These are phyloP conservation scores for Nanorana parkeri DNA, from an alignment of 2,113 vertebrate genomes.

Conservation along the genomic window DNA sequence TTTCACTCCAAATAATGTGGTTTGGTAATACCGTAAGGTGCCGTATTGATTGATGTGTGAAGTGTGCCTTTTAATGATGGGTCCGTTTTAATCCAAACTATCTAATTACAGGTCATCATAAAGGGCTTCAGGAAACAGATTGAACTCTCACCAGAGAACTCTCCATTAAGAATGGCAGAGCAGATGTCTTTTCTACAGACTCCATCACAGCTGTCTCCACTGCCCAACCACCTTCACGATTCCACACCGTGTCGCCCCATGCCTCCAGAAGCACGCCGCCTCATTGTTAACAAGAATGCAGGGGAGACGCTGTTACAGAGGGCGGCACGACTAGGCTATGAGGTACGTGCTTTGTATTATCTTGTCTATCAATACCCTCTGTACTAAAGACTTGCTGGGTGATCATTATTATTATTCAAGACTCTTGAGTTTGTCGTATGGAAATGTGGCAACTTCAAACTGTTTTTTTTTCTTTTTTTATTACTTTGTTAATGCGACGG, in stretches of 20 bases:
- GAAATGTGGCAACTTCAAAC: no score
- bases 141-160: conserved; percentile 73
- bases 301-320: conserved; percentile 96
- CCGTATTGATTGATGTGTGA: no score
- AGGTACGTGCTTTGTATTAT: conserved; percentile 74
- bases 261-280: conserved; percentile 91
- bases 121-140: conserved; percentile 76
- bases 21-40: no score
- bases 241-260: conserved; percentile 86
- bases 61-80: no score
- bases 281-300: conserved; percentile 98
- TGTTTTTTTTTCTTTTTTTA: neutral
- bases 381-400: neutral
- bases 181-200: conserved; percentile 73
- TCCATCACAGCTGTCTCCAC: conserved; percentile 70
- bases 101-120: conserved; percentile 67
- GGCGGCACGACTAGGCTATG: conserved; percentile 92
- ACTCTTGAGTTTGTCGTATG: no score
- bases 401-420: no score
- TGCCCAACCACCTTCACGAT: conserved; percentile 69
- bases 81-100: no score
- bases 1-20: no score
- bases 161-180: conserved; percentile 70
- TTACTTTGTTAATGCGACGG: neutral
- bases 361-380: neutral